phyloP scores from a whole-genome alignment of 2,888 invertebrate species.

The Therioaphis trifolii region DNA sequence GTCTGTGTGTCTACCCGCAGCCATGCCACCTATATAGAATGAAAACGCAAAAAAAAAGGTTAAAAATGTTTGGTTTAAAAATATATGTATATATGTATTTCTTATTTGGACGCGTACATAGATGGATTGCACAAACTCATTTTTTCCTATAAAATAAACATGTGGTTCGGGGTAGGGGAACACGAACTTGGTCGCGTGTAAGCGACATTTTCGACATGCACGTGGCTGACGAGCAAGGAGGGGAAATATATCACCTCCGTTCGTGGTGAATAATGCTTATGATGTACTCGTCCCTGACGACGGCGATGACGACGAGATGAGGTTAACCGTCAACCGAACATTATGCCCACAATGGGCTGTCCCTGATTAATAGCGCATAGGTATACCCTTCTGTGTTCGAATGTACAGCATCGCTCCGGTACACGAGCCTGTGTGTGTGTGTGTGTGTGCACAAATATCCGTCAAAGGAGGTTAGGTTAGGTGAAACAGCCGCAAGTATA shows the following conservation, averaged over 20 bases:
- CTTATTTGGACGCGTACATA: too few species aligned
- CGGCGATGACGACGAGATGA: neutral
- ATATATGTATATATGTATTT: too few species aligned
- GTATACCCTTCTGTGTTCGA: too few species aligned
- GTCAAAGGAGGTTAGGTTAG: constrained; percentile 40
- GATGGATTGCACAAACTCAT: too few species aligned
- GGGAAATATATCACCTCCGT: constrained; percentile 17
- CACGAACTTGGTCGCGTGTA: neutral
- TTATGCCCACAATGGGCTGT: constrained; percentile 50
- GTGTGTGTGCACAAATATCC: constrained; percentile 27
- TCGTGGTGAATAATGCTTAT: constrained; percentile 54
- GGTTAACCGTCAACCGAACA: constrained; percentile 55
- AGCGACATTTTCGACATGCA: constrained; percentile 20
- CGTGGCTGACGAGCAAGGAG: neutral
- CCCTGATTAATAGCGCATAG: constrained; percentile 46
- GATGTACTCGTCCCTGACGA: constrained; percentile 20
- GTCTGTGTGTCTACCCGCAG: constrained; percentile 90
- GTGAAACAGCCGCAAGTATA: constrained; percentile 7
- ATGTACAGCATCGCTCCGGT: too few species aligned
- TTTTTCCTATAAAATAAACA: too few species aligned
- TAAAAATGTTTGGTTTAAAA: too few species aligned
- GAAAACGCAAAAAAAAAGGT: constrained; percentile 60
- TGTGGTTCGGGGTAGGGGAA: too few species aligned
- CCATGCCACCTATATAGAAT: constrained; percentile 83
- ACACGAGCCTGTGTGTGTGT: neutral